Conservation (phyloP, 1,140 invertebrate species). For the Lepidurus couesii region DNA sequence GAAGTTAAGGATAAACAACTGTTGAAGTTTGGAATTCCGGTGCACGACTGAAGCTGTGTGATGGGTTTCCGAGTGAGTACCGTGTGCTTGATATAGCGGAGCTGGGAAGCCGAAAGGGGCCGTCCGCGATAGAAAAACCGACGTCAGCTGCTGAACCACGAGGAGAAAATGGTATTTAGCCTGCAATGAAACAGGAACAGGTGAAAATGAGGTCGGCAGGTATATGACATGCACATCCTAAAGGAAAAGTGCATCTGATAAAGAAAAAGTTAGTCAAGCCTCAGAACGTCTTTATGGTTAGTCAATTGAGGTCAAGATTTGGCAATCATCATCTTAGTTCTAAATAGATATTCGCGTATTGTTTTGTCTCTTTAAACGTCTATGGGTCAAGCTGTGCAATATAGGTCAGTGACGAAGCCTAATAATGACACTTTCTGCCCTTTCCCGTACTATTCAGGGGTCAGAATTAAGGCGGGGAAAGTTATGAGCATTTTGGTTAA, state of each 20-base stretch:
- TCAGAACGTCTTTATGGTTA: not conserved
- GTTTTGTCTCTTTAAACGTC: not conserved
- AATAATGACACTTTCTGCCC: not conserved
- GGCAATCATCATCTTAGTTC: not conserved
- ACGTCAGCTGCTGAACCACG: not conserved
- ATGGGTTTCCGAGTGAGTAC: not conserved
- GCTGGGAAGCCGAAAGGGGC: slow-evolving; percentile 16
- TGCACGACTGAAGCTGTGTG: slow-evolving; percentile 20
- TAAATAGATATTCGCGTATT: not conserved
- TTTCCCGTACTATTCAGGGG: not conserved
- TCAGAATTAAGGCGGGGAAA: not conserved
- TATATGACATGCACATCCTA: slow-evolving; percentile 6
- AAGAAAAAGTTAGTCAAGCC: slow-evolving; percentile 1
- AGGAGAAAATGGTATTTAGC: slow-evolving; percentile 7
- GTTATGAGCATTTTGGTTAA: not conserved
- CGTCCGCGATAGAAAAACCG: not conserved
- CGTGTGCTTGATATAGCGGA: slow-evolving; percentile 13
- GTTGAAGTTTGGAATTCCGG: slow-evolving; percentile 7
- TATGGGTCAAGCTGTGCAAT: not conserved
- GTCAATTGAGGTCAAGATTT: slow-evolving; percentile 13
- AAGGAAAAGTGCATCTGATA: slow-evolving; percentile 12
- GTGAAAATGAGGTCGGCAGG: slow-evolving; percentile 13
- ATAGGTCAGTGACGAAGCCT: not conserved
- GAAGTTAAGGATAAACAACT: slow-evolving; percentile 10
- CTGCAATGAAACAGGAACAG: not conserved